Conservation (phyloP, 2,888 invertebrate species). For the Heteromyza rotundicornis region DNA sequence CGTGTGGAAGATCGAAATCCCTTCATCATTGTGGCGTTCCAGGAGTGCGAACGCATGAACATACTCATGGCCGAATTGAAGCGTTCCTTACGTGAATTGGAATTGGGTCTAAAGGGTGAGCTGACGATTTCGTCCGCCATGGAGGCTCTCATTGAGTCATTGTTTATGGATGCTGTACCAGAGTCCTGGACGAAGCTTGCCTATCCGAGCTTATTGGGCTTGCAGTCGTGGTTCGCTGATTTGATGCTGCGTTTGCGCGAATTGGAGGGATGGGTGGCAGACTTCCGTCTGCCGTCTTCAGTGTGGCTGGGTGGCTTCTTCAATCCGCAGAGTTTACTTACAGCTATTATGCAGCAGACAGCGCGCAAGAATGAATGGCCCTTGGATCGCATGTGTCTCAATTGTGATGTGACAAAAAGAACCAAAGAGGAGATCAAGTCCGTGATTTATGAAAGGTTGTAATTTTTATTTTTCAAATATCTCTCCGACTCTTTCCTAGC, state of each 20-base stretch:
- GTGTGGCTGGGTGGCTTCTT: slow-evolving; percentile 96
- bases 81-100: slow-evolving; percentile 82
- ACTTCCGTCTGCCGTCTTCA: slow-evolving; percentile 85
- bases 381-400: slow-evolving; percentile 92
- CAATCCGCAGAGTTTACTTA: slow-evolving; percentile 95
- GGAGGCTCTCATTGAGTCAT: slow-evolving; percentile 83
- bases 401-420: slow-evolving; percentile 94
- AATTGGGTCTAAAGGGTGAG: slow-evolving; percentile 91
- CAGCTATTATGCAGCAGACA: slow-evolving; percentile 97
- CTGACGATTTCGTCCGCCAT: slow-evolving; percentile 90
- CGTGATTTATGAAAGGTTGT: too few relatives aligned
- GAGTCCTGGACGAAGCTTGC: slow-evolving; percentile 84
- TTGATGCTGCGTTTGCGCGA: slow-evolving; percentile 79
- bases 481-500: slow-evolving; percentile 57
- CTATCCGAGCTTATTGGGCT: slow-evolving; percentile 84
- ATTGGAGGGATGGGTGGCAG: slow-evolving; percentile 86
- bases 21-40: slow-evolving; percentile 88
- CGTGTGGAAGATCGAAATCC: slow-evolving; percentile 90
- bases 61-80: slow-evolving; percentile 80
- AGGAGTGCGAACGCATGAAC: slow-evolving; percentile 96
- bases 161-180: slow-evolving; percentile 92
- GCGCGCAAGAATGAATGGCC: slow-evolving; percentile 96
- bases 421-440: slow-evolving; percentile 82
- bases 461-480: slow-evolving; percentile 8
- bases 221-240: slow-evolving; percentile 89